A percentile compares a stretch with the other conserved stretches of the same genome.
These are phyloP conservation scores for Poecilia latipinna DNA, from an alignment of 2,113 vertebrate genomes.

Conservation along the genomic window DNA sequence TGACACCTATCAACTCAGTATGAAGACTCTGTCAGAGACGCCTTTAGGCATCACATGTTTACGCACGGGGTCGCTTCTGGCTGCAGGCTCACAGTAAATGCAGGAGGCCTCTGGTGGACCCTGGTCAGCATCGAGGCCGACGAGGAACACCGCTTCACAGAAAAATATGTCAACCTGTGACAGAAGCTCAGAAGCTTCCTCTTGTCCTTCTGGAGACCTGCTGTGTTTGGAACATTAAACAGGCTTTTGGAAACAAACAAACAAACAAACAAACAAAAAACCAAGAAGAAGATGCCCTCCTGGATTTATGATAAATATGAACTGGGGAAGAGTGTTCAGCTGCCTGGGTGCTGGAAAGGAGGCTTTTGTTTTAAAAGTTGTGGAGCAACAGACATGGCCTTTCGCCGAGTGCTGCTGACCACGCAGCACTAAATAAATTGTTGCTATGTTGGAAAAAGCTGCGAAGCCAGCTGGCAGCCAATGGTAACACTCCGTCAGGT, in stretches of 20 bases:
- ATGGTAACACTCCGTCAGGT: slow-evolving; percentile 17
- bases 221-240: slow-evolving; percentile 1
- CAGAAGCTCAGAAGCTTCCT: neutral
- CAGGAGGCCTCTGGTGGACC: neutral
- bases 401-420: slow-evolving; percentile 1
- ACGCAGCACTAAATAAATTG: slow-evolving; percentile 22
- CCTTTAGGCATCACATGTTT: slow-evolving; percentile 14
- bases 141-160: slow-evolving; percentile 10
- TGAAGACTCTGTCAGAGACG: slow-evolving; percentile 26
- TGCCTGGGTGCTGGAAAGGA: slow-evolving; percentile 1
- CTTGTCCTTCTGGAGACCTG: neutral
- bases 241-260: slow-evolving; percentile 1
- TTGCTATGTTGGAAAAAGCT: slow-evolving; percentile 52
- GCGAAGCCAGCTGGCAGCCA: slow-evolving; percentile 35
- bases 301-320: slow-evolving; percentile 31
- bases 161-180: slow-evolving; percentile 3
- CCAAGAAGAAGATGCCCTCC: slow-evolving; percentile 13
- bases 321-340: neutral
- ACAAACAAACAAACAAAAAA: too few relatives aligned
- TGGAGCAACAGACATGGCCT: slow-evolving; percentile 2
- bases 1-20: slow-evolving; percentile 35
- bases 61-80: slow-evolving; percentile 36
- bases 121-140: neutral
- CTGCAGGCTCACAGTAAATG: slow-evolving; percentile 24
- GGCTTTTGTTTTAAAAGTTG: neutral